Evolutionary conservation across 1,140 invertebrate genomes (phyloP), one percentile per base, ranked within the genome.

Genomic region (Microplitis mediator): DNA sequence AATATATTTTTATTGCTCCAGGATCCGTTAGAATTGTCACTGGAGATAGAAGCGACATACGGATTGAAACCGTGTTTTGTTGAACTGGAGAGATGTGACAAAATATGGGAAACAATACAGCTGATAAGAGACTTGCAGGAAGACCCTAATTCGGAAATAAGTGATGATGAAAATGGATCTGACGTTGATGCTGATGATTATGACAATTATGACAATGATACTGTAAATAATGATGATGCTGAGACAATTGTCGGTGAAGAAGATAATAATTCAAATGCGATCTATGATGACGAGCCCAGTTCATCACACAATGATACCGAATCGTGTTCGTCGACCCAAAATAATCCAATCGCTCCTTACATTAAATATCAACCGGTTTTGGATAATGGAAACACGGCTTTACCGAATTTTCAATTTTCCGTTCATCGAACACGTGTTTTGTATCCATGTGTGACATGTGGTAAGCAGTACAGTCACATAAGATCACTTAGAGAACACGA

Each of bases 401-500:
- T 78, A 62, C 74, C 79, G 60, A 78, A 82, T 76, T 84, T 85
- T 36, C 73, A 80, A 69, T 80, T 85, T 35, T 78, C 79, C 14
- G 75, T 83, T 2, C 80, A 81, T 72, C 77, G 67, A 35, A 78
- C 74, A 69, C 77, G 69, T 8, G 79, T 76, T 13, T 36, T 83
- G 5, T 85, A 78, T 64, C 74, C 80, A 34, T 87, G 86, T 68
- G 32, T 52, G 16, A 76, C 74, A 14, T 87, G 86, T 71, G 80
- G 80, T 3, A 81, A 77, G 45, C 71, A 82, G 45, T 87, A 82
- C 64, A 54, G 65, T 2, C 69, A 79, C 56, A 81, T 78, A 39
- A 45, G 69, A 11, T 64, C 70, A 1, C 62, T 87, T 6, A 75
- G 78, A 23, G 63, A 71, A 1, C 85, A 87, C 75, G 69, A 78